Evolutionary conservation across 2,888 invertebrate species (phyloP).

Genomic region (Drosophila vallismaia): DNA sequence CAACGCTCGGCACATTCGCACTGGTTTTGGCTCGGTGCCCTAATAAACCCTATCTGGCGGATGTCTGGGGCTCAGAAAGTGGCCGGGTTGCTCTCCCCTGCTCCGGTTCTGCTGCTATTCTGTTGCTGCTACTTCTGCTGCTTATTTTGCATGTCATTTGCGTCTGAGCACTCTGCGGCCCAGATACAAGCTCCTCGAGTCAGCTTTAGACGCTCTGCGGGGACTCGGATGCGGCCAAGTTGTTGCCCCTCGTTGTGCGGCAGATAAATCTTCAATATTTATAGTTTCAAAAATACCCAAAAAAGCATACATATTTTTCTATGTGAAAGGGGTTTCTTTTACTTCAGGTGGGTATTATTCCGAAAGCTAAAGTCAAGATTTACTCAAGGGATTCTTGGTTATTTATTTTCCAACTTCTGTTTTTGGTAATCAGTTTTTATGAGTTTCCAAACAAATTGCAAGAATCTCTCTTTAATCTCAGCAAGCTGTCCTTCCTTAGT

Average conservation of each 20-base stretch:
- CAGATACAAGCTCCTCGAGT: constrained; percentile 6
- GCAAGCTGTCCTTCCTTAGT: no score
- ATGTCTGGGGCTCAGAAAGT: constrained; percentile 63
- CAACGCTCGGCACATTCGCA: constrained; percentile 43
- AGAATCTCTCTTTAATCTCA: no score
- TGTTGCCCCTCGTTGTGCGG: constrained; percentile 22
- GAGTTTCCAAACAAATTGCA: no score
- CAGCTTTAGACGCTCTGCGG: constrained; percentile 8
- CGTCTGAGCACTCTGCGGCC: constrained; percentile 39
- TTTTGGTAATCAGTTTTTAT: no score
- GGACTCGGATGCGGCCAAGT: constrained; percentile 3
- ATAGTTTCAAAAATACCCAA: constrained; percentile 26
- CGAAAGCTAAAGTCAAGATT: background rate
- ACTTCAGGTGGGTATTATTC: background rate
- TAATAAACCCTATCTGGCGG: constrained; percentile 59
- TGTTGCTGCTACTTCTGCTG: constrained; percentile 33
- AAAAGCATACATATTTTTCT: constrained; percentile 2
- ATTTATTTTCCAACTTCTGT: no score
- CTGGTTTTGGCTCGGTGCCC: constrained; percentile 39
- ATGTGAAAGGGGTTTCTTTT: background rate
- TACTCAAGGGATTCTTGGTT: background rate
- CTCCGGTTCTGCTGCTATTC: constrained; percentile 12
- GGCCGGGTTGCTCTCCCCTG: constrained; percentile 30
- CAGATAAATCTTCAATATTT: constrained; percentile 37
- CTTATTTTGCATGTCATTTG: constrained; percentile 71